Base-by-base conservation (phyloP, 2,797 vertebrate genomes). In the Sylvia borin region DNA sequence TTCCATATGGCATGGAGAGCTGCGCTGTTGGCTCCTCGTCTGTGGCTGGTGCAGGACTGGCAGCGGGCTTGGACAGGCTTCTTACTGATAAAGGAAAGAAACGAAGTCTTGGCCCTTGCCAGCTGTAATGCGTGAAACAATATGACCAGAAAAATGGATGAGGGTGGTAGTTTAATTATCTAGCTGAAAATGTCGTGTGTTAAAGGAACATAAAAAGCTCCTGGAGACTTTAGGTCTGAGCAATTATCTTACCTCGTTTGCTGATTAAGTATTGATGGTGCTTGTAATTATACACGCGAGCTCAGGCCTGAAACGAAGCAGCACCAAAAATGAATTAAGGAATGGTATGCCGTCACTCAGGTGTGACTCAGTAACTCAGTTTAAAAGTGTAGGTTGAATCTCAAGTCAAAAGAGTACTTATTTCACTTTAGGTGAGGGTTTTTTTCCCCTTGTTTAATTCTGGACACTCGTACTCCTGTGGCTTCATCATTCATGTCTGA, bases 231-330 rank as follows among this genome's bases (percentile, higher is more conserved):
- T 6, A 47, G 34, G 25, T 70, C 61, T 85, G 64, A 38, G 8
- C 17, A 62, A 64, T 73, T 65, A 9, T 7, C 31, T n/a, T 64
- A 0, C 20, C 13, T 86, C 0, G 0, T 70, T 70, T 73, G 60
- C 27, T 84, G 57, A 25, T 50, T 40, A 45, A 68, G 16, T 60
- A 61, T 53, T 91, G 57, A 27, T 71, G 32, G 13, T 45, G 36
- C n/a, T 68, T 47, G 11, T 90, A 88, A 88, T 92, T 79, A 85
- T 6, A 79, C 58, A 50, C 2, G 6, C 19, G 0, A 64, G 29
- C 14, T 67, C 26, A 10, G 36, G 27, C 43, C 32, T 72, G 77
- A 65, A 55, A 70, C 51, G 55, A 78, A 88, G 12, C 12, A 40
- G 32, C 42, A n/a, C 13, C 21, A 29, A n/a, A 74, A 88, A 58